Evolutionary conservation across 2,797 vertebrate species (phyloP).

Genomic region (Enteromius thamalakanensis): DNA sequence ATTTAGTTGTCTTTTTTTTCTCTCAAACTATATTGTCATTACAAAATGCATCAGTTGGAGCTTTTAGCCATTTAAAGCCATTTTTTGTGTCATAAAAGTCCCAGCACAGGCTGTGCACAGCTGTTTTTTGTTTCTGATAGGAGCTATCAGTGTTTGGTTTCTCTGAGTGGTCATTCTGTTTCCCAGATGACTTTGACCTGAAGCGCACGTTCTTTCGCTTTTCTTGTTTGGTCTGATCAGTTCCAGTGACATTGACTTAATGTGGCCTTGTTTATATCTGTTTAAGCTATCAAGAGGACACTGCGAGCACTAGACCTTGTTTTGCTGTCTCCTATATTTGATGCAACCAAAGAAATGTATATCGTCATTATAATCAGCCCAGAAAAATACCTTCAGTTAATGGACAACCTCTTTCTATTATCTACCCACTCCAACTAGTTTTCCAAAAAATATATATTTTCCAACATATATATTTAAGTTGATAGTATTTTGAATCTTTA

Average conservation of each 20-base stretch:
- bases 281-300: slow-evolving; percentile 13
- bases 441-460: background rate
- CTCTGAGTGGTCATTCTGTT: slow-evolving; percentile 23
- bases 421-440: background rate
- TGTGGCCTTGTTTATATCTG: slow-evolving; percentile 15
- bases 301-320: background rate
- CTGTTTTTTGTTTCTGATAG: slow-evolving; percentile 11
- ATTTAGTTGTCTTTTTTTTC: background rate
- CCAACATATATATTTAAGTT: background rate
- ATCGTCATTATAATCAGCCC: background rate
- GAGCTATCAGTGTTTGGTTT: slow-evolving; percentile 27
- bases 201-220: background rate
- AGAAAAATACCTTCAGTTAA: slow-evolving; percentile 2
- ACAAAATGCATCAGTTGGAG: background rate
- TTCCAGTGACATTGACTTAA: slow-evolving; percentile 18
- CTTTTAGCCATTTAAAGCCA: background rate
- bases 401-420: background rate
- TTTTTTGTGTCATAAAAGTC: background rate
- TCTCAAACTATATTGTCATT: background rate
- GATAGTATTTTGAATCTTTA: background rate
- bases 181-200: slow-evolving; percentile 34
- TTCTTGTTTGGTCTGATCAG: slow-evolving; percentile 40
- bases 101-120: background rate
- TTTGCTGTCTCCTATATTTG: background rate
- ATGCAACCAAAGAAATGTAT: background rate